phyloP scores from a whole-genome alignment of 2,113 vertebrate genomes.

The Tragelaphus strepsiceros region DNA sequence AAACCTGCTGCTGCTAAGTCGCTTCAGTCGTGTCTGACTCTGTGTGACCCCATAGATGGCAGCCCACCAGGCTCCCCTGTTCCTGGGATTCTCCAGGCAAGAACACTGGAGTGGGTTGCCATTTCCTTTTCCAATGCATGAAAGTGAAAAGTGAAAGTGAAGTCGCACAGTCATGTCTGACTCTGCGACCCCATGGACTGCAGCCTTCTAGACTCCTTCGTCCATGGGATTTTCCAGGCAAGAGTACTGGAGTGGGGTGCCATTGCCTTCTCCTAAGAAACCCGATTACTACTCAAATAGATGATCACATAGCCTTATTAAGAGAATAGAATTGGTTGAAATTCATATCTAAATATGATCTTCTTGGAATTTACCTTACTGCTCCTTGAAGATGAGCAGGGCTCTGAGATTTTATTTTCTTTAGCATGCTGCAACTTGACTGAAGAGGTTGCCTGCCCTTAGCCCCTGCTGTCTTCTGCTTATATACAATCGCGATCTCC shows the following conservation, averaged over 20 bases:
- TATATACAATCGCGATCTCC: background rate
- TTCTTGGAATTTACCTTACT: constrained; percentile 2
- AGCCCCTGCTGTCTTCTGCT: background rate
- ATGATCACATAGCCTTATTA: background rate
- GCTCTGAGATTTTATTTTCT: background rate
- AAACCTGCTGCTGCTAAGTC: background rate
- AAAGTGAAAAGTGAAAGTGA: too few relatives aligned
- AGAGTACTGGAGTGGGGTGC: too few relatives aligned
- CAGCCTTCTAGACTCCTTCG: too few relatives aligned
- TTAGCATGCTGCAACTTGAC: background rate
- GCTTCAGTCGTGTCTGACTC: too few relatives aligned
- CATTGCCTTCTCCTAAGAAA: background rate
- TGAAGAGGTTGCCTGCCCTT: background rate
- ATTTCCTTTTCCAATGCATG: too few relatives aligned
- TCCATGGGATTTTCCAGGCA: too few relatives aligned
- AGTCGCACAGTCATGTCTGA: too few relatives aligned
- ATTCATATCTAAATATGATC: constrained; percentile 3
- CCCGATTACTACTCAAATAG: background rate
- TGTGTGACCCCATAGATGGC: too few relatives aligned
- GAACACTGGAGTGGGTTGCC: too few relatives aligned
- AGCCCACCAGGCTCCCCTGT: too few relatives aligned
- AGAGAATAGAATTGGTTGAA: background rate
- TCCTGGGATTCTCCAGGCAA: too few relatives aligned
- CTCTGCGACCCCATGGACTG: too few relatives aligned
- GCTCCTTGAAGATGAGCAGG: background rate